phyloP scores from a whole-genome alignment of 2,113 vertebrate species.

The Malurus melanocephalus region DNA sequence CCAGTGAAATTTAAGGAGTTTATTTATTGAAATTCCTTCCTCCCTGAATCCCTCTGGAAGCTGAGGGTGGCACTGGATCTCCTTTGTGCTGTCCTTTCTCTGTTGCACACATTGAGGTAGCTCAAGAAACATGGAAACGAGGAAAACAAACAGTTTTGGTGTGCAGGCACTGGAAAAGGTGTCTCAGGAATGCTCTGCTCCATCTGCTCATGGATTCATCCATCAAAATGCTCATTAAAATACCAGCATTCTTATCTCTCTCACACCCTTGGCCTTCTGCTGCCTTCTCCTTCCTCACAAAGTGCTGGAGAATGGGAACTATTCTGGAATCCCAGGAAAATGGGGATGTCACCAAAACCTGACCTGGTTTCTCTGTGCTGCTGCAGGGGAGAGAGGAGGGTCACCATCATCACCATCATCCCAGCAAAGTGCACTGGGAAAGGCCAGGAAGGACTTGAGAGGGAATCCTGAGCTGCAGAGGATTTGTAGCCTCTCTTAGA shows the following conservation, averaged over 20 bases:
- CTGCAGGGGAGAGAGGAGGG: neutral
- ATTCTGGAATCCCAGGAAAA: neutral
- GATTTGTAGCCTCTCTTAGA: neutral
- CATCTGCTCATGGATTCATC: neutral
- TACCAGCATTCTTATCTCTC: neutral
- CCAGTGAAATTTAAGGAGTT: neutral
- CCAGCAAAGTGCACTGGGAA: neutral
- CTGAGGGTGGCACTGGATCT: neutral
- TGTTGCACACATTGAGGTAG: neutral
- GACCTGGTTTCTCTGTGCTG: neutral
- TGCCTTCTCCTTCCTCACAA: neutral
- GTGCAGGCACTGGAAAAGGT: neutral
- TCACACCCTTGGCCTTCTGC: conserved; percentile 14
- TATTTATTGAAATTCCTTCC: neutral
- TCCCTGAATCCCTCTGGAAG: neutral
- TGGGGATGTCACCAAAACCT: neutral
- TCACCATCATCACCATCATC: neutral
- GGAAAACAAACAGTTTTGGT: neutral
- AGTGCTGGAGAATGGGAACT: neutral
- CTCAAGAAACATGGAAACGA: neutral
- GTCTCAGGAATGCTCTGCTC: conserved; percentile 14
- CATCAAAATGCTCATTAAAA: conserved; percentile 20
- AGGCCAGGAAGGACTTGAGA: neutral
- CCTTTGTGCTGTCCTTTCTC: neutral
- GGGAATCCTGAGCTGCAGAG: neutral